Evolutionary conservation across 2,797 vertebrate species (phyloP).

Genomic region (Antennarius maculatus): DNA sequence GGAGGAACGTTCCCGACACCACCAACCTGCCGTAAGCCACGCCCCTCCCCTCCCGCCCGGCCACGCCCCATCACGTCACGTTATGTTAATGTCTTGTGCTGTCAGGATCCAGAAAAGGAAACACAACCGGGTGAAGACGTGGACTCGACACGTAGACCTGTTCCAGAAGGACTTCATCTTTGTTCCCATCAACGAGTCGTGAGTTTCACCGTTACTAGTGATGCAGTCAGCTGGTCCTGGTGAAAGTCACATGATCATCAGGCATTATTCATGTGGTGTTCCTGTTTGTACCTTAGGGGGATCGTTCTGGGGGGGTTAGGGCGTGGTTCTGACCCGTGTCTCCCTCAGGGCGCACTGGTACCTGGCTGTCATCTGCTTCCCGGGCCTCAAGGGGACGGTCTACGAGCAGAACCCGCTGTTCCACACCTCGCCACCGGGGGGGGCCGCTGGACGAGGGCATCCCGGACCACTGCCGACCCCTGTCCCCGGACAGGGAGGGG

Average conservation of each 20-base stretch:
- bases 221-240: too few relatives aligned
- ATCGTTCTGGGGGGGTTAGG: too few relatives aligned
- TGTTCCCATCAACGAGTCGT: conserved; percentile 99
- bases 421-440: conserved; percentile 63
- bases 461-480: conserved; percentile 75
- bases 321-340: background rate
- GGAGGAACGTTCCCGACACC: conserved; percentile 86
- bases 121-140: conserved; percentile 96
- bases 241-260: too few relatives aligned
- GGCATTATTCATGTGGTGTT: too few relatives aligned
- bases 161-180: conserved; percentile 99
- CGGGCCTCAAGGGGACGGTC: conserved; percentile 86
- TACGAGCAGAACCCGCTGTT: conserved; percentile 87
- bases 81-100: background rate
- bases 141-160: conserved; percentile 97
- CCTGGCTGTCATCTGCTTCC: conserved; percentile 97
- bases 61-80: conserved; percentile 89
- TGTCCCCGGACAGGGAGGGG: conserved; percentile 82
- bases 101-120: conserved; percentile 93
- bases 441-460: conserved; percentile 50
- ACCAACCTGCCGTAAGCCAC: conserved; percentile 90
- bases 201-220: conserved; percentile 67
- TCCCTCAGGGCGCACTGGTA: conserved; percentile 94
- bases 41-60: conserved; percentile 53
- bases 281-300: too few relatives aligned